phyloP scores from a whole-genome alignment of 2,113 vertebrate genomes.

The Oncorhynchus nerka region DNA sequence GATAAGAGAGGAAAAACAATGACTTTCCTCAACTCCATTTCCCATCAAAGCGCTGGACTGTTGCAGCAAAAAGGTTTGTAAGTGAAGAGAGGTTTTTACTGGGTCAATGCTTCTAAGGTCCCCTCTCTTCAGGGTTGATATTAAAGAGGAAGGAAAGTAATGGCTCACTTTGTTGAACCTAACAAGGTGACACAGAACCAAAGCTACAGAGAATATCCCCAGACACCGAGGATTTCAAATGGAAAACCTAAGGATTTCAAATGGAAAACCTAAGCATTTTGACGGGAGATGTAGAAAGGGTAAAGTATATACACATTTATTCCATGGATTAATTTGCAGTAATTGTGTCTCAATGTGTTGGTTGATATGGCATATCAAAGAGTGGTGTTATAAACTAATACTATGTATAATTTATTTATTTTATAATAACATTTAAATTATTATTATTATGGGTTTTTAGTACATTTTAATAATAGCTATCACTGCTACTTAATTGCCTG shows the following conservation, averaged over 20 bases:
- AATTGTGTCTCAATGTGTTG: neutral
- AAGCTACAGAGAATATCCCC: neutral
- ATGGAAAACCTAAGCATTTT: neutral
- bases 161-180: too few relatives aligned
- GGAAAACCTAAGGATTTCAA: neutral
- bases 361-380: neutral
- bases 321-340: neutral
- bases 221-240: neutral
- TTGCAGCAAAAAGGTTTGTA: constrained; percentile 52
- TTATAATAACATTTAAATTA: neutral
- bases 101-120: constrained; percentile 61
- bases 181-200: constrained; percentile 17
- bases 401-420: neutral
- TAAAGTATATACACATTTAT: neutral
- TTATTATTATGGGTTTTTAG: neutral
- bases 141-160: constrained; percentile 21
- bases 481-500: neutral
- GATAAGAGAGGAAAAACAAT: constrained; percentile 64
- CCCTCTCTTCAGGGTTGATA: constrained; percentile 31
- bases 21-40: constrained; percentile 60
- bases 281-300: neutral
- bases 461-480: neutral
- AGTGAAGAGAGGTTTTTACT: constrained; percentile 58
- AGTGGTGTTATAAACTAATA: neutral
- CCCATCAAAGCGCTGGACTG: constrained; percentile 68